A percentile compares a stretch with the other conserved stretches of the same genome.
phyloP scores from a whole-genome alignment of 2,888 invertebrate species.

The Plutella xylostella region DNA sequence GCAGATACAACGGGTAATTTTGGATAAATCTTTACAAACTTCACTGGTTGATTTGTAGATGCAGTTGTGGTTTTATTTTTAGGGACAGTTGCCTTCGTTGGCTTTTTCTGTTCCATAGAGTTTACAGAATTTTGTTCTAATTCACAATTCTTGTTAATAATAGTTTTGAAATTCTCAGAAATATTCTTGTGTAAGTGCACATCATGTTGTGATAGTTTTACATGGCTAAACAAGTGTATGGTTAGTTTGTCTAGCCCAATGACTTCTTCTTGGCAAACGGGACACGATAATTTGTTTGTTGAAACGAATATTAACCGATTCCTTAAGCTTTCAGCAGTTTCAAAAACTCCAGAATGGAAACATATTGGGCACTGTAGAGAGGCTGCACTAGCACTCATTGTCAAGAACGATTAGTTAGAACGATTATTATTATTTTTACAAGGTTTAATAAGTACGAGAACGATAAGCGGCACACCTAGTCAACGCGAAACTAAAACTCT shows the following conservation, averaged over 20 bases:
- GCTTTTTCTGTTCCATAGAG: slow-evolving; percentile 3
- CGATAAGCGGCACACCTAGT: slow-evolving; percentile 14
- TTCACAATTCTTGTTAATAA: slow-evolving; percentile 18
- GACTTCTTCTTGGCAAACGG: slow-evolving; percentile 81
- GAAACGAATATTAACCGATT: slow-evolving; percentile 80
- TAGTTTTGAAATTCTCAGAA: too few species aligned
- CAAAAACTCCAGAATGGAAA: slow-evolving; percentile 76
- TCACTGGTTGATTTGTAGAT: slow-evolving; percentile 36
- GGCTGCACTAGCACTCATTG: slow-evolving; percentile 63
- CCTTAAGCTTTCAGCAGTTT: slow-evolving; percentile 76
- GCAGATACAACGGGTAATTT: slow-evolving; percentile 52
- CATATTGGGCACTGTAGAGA: slow-evolving; percentile 82
- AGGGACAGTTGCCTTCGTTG: slow-evolving; percentile 31
- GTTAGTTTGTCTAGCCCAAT: slow-evolving; percentile 85
- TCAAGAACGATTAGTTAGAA: background rate
- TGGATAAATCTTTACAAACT: slow-evolving; percentile 59
- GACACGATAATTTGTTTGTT: slow-evolving; percentile 79
- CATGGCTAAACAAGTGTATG: slow-evolving; percentile 84
- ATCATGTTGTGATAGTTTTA: slow-evolving; percentile 42
- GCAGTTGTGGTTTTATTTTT: slow-evolving; percentile 48
- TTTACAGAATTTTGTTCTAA: slow-evolving; percentile 20
- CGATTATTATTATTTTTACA: too few species aligned
- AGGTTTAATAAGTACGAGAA: background rate
- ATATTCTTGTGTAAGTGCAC: too few species aligned
- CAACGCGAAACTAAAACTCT: slow-evolving; percentile 42